Evolutionary conservation across 2,888 invertebrate species (phyloP).

Genomic region (Eupelmus urozonus): DNA sequence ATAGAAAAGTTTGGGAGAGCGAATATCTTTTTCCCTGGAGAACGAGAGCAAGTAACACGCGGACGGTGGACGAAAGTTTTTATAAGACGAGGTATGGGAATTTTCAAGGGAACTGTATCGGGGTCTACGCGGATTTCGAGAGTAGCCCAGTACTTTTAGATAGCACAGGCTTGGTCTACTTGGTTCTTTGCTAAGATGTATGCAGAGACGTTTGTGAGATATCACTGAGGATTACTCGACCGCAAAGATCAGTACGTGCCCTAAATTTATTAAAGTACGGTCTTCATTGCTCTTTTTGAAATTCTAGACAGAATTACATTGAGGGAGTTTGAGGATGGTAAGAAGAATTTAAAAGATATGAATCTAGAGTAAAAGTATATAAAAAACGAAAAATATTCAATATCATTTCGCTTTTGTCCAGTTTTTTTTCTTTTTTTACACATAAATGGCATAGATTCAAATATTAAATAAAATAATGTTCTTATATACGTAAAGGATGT

Average conservation of each 20-base stretch:
- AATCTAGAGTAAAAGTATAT: too few species aligned
- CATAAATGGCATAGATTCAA: too few species aligned
- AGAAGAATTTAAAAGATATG: too few species aligned
- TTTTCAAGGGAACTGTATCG: constrained; percentile 4
- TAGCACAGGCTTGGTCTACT: constrained; percentile 11
- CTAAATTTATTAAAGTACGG: constrained; percentile 21
- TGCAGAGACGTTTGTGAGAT: constrained; percentile 22
- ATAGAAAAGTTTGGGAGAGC: constrained; percentile 47
- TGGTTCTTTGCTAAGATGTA: constrained; percentile 10
- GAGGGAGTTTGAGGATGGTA: too few species aligned
- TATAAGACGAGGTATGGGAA: constrained; percentile 29
- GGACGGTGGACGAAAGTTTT: constrained; percentile 32
- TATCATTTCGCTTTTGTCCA: too few species aligned
- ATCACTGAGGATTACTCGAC: constrained; percentile 55
- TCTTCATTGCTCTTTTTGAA: constrained; percentile 26
- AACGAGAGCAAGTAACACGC: not conserved
- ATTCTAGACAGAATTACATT: too few species aligned
- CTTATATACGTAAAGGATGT: too few species aligned
- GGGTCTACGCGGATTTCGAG: constrained; percentile 16
- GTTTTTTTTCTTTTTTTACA: too few species aligned
- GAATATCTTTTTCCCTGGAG: constrained; percentile 19
- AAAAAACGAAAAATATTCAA: too few species aligned
- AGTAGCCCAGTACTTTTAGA: too few species aligned
- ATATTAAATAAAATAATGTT: too few species aligned
- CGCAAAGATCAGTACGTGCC: constrained; percentile 22